Evolutionary conservation across 1,140 invertebrate species (phyloP), one percentile per base, ranked within the genome.

Genomic region (Steinernema khuongi): DNA sequence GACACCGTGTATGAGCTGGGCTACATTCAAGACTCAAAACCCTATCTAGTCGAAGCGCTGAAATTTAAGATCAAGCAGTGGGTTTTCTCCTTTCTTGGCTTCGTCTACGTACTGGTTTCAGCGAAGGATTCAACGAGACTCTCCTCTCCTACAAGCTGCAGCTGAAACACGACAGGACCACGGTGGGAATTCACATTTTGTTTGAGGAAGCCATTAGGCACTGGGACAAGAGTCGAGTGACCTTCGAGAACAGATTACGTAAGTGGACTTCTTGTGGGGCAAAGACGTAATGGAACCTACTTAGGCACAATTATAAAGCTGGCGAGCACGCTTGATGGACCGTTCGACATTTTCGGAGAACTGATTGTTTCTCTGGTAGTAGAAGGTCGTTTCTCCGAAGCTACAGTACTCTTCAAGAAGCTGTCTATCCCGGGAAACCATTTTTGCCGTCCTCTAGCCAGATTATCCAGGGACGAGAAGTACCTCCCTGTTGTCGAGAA

Each of bases 301-400:
- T 60, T 60, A 60, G 50, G 50, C 50, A 60, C 50, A 22, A 26
- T 60, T 26, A 60, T 60, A 14, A 60, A 60, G 22, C 50, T 60
- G 26, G 50, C 50, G 4, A 60, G 50, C 19, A 17, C 50, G 4
- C 19, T 60, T 2, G 50, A 60, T 14, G 50, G 19, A 7, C 50
- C 50, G 26, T 60, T 60, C 26, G 7, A 60, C 19, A 60, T 60
- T 22, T 60, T 14, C 50, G 50, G 50, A 4, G 7, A 60, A 60
- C 50, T 60, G 50, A 60, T 60, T 4, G 50, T 60, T 14, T 11
- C 50, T 4, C 4, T 60, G 19, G 50, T 60, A 7, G 11, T 60
- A 14, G 50, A 60, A 60, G 50, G 50, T 7, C 50, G 50, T 7
- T 60, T 60, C 4, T 7, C 50, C 7, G 50, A 60, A 60, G 50